Evolutionary conservation across 2,113 vertebrate genomes (phyloP).

Genomic region (Catagonus wagneri): DNA sequence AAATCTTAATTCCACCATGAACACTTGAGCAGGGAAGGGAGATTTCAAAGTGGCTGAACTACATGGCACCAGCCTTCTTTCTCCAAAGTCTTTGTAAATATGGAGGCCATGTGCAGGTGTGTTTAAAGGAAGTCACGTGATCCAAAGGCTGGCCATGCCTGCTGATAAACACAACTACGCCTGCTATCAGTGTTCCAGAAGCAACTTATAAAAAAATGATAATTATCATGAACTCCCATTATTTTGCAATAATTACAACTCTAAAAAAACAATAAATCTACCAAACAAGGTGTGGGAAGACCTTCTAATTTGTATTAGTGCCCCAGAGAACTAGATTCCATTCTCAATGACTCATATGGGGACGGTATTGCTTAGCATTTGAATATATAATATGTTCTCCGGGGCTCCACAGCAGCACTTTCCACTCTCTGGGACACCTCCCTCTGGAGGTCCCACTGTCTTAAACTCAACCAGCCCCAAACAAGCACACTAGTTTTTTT

Average conservation of each 20-base stretch:
- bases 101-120: background rate
- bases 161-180: background rate
- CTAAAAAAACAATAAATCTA: slow-evolving; percentile 55
- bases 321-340: slow-evolving; percentile 60
- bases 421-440: background rate
- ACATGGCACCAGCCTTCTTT: background rate
- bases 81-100: background rate
- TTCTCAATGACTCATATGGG: slow-evolving; percentile 49
- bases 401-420: background rate
- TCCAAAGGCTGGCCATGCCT: background rate
- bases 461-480: background rate
- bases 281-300: slow-evolving; percentile 61
- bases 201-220: slow-evolving; percentile 55
- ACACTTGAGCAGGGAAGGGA: background rate
- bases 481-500: background rate
- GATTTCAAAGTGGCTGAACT: background rate
- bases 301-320: slow-evolving; percentile 19
- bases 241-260: slow-evolving; percentile 60
- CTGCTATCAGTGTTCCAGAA: slow-evolving; percentile 46
- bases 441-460: background rate
- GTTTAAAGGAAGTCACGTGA: background rate
- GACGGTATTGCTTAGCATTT: slow-evolving; percentile 49
- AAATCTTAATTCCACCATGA: background rate
- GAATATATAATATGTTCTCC: background rate
- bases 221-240: slow-evolving; percentile 57